Conservation (phyloP, 2,888 invertebrate genomes). For the Leptinotarsa rubiginosa region DNA sequence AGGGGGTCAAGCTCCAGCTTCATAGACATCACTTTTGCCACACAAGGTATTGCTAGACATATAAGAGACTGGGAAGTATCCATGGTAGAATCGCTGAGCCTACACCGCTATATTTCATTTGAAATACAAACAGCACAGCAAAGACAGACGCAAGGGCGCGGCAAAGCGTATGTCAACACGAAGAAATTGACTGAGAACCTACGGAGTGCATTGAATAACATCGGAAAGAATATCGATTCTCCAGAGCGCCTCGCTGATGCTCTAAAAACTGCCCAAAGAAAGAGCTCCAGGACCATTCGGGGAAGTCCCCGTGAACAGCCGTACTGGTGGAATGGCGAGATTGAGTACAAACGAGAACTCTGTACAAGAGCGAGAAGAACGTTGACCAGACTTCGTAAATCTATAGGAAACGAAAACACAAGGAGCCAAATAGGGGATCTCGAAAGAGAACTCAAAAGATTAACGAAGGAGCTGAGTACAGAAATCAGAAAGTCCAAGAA, state of each 20-base stretch:
- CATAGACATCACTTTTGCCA: constrained; percentile 15
- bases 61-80: constrained; percentile 15
- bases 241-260: background rate
- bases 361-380: constrained; percentile 15
- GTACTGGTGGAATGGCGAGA: constrained; percentile 21
- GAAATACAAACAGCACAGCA: background rate
- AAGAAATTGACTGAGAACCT: background rate
- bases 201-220: background rate
- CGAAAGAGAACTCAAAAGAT: background rate
- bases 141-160: background rate
- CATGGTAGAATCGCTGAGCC: constrained; percentile 2
- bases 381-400: background rate
- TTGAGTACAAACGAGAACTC: background rate
- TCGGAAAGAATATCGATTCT: background rate
- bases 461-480: background rate
- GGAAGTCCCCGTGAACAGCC: background rate
- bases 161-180: background rate
- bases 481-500: background rate
- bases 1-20: constrained; percentile 9
- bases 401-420: background rate
- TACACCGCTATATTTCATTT: constrained; percentile 18
- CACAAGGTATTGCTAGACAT: background rate
- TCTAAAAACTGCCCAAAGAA: background rate
- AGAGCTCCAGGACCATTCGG: background rate
- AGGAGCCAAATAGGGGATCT: background rate